Evolutionary conservation across 2,888 invertebrate species (phyloP).

Genomic region (Minunthozetes semirufus): DNA sequence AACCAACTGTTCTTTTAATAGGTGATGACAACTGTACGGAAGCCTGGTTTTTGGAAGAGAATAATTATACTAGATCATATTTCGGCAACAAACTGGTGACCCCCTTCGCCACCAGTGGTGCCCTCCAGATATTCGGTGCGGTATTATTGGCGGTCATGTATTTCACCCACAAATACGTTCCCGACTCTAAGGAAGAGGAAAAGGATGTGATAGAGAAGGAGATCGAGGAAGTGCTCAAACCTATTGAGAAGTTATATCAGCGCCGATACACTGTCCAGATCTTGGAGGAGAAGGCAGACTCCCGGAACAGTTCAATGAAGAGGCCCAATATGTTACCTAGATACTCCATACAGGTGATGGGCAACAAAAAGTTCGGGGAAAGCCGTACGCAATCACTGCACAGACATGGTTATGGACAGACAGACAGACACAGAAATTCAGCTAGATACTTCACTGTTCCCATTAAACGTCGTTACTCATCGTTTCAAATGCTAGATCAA

Average conservation of each 20-base stretch:
- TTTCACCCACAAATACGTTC: not conserved
- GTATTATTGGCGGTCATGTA: not conserved
- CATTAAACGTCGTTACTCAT: not conserved
- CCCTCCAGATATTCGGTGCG: not conserved
- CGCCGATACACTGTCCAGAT: slow-evolving; percentile 19
- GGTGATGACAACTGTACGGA: not conserved
- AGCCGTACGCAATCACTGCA: too few relatives aligned
- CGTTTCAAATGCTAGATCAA: not conserved
- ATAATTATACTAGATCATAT: not conserved
- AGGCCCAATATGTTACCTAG: not conserved
- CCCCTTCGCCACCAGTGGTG: not conserved
- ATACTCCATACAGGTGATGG: not conserved
- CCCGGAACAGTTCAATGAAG: not conserved
- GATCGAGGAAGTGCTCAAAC: slow-evolving; percentile 2
- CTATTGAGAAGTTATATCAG: slow-evolving; percentile 11
- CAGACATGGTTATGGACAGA: not conserved
- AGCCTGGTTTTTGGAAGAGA: not conserved
- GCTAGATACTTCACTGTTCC: not conserved
- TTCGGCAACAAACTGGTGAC: not conserved
- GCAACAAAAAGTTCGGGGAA: not conserved
- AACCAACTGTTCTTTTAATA: not conserved
- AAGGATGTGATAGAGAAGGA: not conserved
- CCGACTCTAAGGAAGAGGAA: not conserved
- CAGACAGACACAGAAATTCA: not conserved
- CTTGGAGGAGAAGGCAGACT: not conserved